phyloP scores from a whole-genome alignment of 2,113 vertebrate genomes.

The Mugil cephalus region DNA sequence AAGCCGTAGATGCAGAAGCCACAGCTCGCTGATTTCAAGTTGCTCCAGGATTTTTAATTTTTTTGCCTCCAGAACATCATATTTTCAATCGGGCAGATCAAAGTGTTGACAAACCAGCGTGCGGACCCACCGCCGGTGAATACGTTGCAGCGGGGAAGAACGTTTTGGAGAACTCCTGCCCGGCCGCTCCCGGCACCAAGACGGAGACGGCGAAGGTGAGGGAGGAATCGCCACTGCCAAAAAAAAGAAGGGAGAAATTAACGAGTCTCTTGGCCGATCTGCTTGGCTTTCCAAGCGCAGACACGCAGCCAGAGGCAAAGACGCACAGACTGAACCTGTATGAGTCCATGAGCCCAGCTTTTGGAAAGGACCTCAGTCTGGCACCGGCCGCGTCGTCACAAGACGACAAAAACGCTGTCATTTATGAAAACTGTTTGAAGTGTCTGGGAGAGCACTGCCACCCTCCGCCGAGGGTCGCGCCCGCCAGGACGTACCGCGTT shows the following conservation, averaged over 20 bases:
- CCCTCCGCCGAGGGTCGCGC: slow-evolving; percentile 22
- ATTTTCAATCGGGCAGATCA: slow-evolving; percentile 66
- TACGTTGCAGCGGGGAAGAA: slow-evolving; percentile 3
- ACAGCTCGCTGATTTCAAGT: slow-evolving; percentile 17
- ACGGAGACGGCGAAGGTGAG: neutral
- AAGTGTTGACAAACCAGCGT: slow-evolving; percentile 55
- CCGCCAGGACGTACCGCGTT: slow-evolving; percentile 6
- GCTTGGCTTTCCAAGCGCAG: slow-evolving; percentile 54
- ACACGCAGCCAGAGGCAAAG: slow-evolving; percentile 21
- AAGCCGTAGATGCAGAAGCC: slow-evolving; percentile 4
- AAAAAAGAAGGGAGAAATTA: slow-evolving; percentile 56
- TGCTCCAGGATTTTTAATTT: slow-evolving; percentile 17
- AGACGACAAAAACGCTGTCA: slow-evolving; percentile 26
- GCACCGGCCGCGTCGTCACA: neutral
- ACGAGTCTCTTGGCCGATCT: slow-evolving; percentile 67
- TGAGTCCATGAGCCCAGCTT: slow-evolving; percentile 71
- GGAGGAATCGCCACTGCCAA: slow-evolving; percentile 18
- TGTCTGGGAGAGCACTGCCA: slow-evolving; percentile 68
- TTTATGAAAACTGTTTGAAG: slow-evolving; percentile 82
- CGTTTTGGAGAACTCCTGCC: slow-evolving; percentile 19
- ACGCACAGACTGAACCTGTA: slow-evolving; percentile 58
- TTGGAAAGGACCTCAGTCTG: slow-evolving; percentile 39
- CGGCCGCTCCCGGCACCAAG: slow-evolving; percentile 3
- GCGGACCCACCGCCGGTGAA: slow-evolving; percentile 17
- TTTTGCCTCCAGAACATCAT: slow-evolving; percentile 46